Conservation (phyloP, 2,797 vertebrate genomes). For the Uromys caudimaculatus region DNA sequence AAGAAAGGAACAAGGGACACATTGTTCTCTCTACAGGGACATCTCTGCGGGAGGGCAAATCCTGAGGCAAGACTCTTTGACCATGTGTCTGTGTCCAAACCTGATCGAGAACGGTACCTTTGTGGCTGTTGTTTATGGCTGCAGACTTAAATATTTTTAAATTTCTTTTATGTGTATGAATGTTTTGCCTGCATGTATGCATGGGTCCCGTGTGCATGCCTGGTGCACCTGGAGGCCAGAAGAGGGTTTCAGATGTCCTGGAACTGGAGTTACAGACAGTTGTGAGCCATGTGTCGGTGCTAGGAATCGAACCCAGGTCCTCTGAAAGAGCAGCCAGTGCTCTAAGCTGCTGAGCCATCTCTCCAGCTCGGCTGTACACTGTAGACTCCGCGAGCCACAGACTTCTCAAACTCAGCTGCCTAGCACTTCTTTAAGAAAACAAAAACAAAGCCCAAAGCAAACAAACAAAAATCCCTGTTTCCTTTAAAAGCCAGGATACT, state of each 20-base stretch:
- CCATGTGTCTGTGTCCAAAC: not conserved
- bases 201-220: not conserved
- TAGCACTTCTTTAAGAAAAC: not conserved
- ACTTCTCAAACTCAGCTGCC: not conserved
- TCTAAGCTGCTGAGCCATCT: not conserved
- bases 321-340: not conserved
- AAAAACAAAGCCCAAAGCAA: not conserved
- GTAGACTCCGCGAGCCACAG: not conserved
- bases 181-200: not conserved
- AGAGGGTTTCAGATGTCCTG: not conserved
- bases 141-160: not conserved
- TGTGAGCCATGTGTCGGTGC: not conserved
- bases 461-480: not conserved
- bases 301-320: not conserved
- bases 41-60: not conserved
- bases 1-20: not conserved
- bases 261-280: not conserved
- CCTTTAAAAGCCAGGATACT: slow-evolving; percentile 6
- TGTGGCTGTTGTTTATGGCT: not conserved
- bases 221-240: no score
- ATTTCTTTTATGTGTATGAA: not conserved
- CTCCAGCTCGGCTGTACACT: not conserved
- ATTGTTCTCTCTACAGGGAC: not conserved
- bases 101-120: not conserved
- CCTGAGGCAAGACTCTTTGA: not conserved